A percentile compares a stretch with the other conserved stretches of the same genome.
Conservation (phyloP, 2,888 invertebrate species). For the Atethmia centrago region DNA sequence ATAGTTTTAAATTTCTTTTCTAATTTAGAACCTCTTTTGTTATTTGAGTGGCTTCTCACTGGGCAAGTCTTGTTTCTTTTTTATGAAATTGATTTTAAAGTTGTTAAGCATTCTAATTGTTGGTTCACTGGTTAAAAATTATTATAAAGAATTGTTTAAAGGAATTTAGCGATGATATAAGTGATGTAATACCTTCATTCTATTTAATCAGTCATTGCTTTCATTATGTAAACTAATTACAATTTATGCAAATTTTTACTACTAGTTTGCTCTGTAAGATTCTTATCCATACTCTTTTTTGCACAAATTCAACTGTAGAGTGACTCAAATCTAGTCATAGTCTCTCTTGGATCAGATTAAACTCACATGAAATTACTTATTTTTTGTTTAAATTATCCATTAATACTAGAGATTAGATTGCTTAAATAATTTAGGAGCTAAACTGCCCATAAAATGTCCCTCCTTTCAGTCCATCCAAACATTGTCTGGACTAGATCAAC, state of each 20-base stretch:
- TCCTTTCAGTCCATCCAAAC: neutral
- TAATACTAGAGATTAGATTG: neutral
- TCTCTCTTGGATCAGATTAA: neutral
- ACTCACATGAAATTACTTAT: neutral
- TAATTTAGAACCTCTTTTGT: conserved; percentile 26
- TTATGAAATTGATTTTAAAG: conserved; percentile 8
- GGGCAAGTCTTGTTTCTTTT: conserved; percentile 10
- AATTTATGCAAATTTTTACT: conserved; percentile 35
- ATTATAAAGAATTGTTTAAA: neutral
- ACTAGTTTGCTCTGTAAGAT: neutral
- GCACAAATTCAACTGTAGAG: neutral
- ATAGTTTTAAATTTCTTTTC: conserved; percentile 42
- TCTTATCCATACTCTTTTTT: conserved; percentile 7
- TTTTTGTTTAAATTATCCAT: neutral
- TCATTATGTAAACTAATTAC: conserved; percentile 39
- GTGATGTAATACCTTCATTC: conserved; percentile 54
- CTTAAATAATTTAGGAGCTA: neutral
- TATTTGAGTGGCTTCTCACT: conserved; percentile 9
- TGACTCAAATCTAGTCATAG: neutral
- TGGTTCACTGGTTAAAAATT: conserved; percentile 18
- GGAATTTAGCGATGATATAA: conserved; percentile 7
- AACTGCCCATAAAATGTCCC: neutral
- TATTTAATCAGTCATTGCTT: conserved; percentile 33
- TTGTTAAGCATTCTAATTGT: conserved; percentile 13
- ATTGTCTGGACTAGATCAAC: neutral